Base-by-base conservation (phyloP, 2,888 invertebrate species). In the Temnothorax rugatulus region DNA sequence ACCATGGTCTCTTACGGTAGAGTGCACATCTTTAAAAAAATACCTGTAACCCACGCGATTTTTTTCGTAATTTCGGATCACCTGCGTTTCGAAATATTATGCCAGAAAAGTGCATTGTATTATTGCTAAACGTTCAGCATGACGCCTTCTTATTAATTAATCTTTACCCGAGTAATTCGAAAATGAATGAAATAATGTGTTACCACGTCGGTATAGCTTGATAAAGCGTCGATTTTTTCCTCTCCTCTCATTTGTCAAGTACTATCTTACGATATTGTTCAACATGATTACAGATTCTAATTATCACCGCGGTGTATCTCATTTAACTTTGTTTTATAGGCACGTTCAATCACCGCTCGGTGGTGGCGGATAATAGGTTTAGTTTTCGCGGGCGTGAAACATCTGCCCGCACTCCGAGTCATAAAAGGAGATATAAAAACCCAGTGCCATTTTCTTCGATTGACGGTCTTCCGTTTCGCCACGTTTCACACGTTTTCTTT, bases 241-340 rank as follows among this genome's bases (percentile, higher is more conserved):
- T 34, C 18, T 38, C 4, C 2, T 71, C 47, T 71, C 41, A 29
- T 68, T 57, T n/a, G 8, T 38, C 59, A 47, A 71, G 21, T 34
- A 21, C 44, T 50, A 71, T 38, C 59, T 73, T 8, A n/a, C 34
- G 47, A 7, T 4, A 21, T 66, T 29, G 76, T 71, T 69, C 52
- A 8, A 29, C 86, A 87, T 84, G 91, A 91, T 91, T 92, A 91
- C 91, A 83, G 87, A 90, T 90, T 87, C 88, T 88, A 89, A 92
- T 94, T 93, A 93, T 92, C 92, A 88, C 86, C 87, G 18, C 77
- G 87, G 82, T 88, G 91, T 88, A 93, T 90, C 93, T 94, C 91
- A 94, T 94, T 94, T 93, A 94, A 94, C 94, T 94, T 94, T 94
- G 94, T 94, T 93, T 92, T 94, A 94, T 93, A 92, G 93, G 92